phyloP scores from a whole-genome alignment of 2,113 vertebrate species.

The Seriola rivoliana region DNA sequence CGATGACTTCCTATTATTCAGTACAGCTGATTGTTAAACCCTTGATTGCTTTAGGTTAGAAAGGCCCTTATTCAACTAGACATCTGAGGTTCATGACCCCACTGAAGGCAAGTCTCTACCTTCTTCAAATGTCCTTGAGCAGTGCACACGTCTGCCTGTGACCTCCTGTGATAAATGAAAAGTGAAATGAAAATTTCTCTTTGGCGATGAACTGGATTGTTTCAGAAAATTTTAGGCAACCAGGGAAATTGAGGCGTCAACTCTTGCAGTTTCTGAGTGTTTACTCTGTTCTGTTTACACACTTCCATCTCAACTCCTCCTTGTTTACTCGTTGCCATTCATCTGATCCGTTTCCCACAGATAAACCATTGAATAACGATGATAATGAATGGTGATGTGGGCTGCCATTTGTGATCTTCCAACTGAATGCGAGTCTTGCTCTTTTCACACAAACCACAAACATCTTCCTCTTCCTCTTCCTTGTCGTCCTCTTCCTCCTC shows the following conservation, averaged over 20 bases:
- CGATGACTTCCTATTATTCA: too few species aligned
- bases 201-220: not conserved
- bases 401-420: constrained; percentile 13
- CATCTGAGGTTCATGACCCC: not conserved
- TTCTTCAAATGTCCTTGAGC: not conserved
- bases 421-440: constrained; percentile 4
- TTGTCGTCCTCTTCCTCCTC: constrained; percentile 25
- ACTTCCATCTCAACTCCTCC: not conserved
- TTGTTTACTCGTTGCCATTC: constrained; percentile 5
- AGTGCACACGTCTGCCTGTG: not conserved
- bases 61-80: not conserved
- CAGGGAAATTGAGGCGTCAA: not conserved
- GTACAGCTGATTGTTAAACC: too few species aligned
- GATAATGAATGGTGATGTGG: constrained; percentile 9
- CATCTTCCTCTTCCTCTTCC: constrained; percentile 21
- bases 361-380: constrained; percentile 13
- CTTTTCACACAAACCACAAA: not conserved
- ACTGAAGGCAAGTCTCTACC: not conserved
- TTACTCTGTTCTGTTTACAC: not conserved
- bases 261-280: not conserved
- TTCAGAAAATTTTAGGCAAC: not conserved
- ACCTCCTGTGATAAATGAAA: not conserved
- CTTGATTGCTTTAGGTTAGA: too few species aligned
- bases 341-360: constrained; percentile 6
- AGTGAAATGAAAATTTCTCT: not conserved